phyloP scores from a whole-genome alignment of 2,113 vertebrate genomes.

The Myrmecophaga tridactyla region DNA sequence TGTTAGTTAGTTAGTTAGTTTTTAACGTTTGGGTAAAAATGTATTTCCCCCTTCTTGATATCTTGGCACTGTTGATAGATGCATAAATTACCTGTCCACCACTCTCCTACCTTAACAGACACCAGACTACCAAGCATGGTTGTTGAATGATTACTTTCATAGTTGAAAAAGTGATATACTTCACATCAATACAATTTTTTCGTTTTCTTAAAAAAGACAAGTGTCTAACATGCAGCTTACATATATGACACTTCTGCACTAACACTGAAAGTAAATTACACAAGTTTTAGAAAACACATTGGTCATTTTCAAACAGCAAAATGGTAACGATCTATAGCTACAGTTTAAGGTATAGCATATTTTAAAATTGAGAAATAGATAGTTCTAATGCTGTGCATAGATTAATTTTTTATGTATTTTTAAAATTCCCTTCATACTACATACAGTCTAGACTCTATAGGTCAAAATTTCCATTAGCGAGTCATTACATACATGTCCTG shows the following conservation, averaged over 20 bases:
- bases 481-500: constrained; percentile 11
- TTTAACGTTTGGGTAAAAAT: constrained; percentile 81
- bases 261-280: constrained; percentile 84
- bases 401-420: constrained; percentile 81
- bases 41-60: constrained; percentile 78
- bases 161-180: constrained; percentile 77
- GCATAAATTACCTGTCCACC: constrained; percentile 62
- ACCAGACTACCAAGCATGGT: constrained; percentile 65
- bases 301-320: constrained; percentile 83
- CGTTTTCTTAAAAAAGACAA: constrained; percentile 77
- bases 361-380: constrained; percentile 81
- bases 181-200: constrained; percentile 77
- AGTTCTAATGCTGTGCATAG: constrained; percentile 86
- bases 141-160: constrained; percentile 69
- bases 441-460: constrained; percentile 63
- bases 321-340: constrained; percentile 82
- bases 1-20: no score
- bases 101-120: constrained; percentile 66
- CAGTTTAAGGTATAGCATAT: constrained; percentile 85
- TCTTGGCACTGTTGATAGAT: constrained; percentile 71
- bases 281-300: constrained; percentile 81
- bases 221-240: constrained; percentile 80
- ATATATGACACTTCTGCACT: constrained; percentile 78
- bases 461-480: constrained; percentile 19
- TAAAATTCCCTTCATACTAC: constrained; percentile 78